phyloP scores from a whole-genome alignment of 2,888 invertebrate species.

The Camptogramma bilineatum region DNA sequence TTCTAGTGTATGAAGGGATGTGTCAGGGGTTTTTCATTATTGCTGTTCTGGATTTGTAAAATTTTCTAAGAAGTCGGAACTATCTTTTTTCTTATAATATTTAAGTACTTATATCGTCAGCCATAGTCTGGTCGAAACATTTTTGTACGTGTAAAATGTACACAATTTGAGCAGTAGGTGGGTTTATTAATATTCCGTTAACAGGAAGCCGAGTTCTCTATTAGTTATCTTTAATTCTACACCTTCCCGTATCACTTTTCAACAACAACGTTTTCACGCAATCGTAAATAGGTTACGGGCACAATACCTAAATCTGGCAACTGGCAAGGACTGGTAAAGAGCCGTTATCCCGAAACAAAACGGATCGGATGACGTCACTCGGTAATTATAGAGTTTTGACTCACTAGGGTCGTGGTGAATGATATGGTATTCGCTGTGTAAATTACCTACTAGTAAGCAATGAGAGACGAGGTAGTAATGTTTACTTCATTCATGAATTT shows the following conservation, averaged over 20 bases:
- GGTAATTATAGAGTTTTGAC: slow-evolving; percentile 47
- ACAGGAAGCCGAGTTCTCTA: not conserved
- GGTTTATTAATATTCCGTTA: not conserved
- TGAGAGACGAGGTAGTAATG: slow-evolving; percentile 1
- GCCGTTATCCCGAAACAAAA: slow-evolving; percentile 49
- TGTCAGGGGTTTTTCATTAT: too few species aligned
- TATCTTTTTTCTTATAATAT: too few species aligned
- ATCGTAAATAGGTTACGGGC: slow-evolving; percentile 49
- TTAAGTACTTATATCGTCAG: too few species aligned
- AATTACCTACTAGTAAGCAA: slow-evolving; percentile 1
- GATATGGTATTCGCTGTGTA: slow-evolving; percentile 43
- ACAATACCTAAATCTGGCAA: slow-evolving; percentile 60
- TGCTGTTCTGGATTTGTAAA: too few species aligned
- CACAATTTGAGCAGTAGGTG: not conserved
- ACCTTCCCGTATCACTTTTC: slow-evolving; percentile 28
- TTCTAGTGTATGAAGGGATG: too few species aligned
- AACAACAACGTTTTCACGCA: slow-evolving; percentile 30
- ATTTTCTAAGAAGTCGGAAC: too few species aligned
- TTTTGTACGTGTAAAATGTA: not conserved
- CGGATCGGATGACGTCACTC: slow-evolving; percentile 52
- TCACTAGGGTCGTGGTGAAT: slow-evolving; percentile 48
- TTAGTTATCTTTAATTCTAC: not conserved
- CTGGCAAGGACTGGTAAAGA: slow-evolving; percentile 35
- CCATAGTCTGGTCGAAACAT: not conserved
- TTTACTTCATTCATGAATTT: not conserved